phyloP scores from a whole-genome alignment of 2,888 invertebrate species.

The Amphiduros pacificus region DNA sequence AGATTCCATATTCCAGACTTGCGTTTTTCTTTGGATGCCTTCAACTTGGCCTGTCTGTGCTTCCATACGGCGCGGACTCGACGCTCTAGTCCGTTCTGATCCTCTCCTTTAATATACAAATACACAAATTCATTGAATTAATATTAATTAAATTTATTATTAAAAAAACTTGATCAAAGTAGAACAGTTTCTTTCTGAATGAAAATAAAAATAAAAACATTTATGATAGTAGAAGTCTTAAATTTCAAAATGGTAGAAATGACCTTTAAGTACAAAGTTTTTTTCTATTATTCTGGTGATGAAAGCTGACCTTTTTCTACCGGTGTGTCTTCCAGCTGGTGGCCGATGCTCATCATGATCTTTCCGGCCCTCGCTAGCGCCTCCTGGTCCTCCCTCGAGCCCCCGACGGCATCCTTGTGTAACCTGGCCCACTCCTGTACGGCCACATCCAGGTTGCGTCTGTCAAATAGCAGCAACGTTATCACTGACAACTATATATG shows the following conservation, averaged over 20 bases:
- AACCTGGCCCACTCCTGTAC: constrained; percentile 31
- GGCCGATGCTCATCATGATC: constrained; percentile 32
- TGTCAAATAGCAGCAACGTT: no score
- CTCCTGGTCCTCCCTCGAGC: constrained; percentile 9
- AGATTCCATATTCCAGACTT: constrained; percentile 20
- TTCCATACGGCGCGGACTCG: constrained; percentile 32
- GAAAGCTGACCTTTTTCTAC: no score
- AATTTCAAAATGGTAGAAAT: no score
- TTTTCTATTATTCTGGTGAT: no score
- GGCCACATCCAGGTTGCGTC: constrained; percentile 31
- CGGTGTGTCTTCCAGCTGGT: constrained; percentile 25
- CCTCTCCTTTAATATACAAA: no score
- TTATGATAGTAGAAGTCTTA: no score
- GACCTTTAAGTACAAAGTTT: no score
- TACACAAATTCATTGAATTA: no score
- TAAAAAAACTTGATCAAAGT: constrained; percentile 24
- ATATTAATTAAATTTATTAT: no score
- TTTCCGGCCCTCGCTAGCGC: constrained; percentile 23
- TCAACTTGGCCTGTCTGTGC: constrained; percentile 14
- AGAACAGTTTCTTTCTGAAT: neutral
- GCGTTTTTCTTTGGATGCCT: constrained; percentile 8
- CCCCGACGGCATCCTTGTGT: constrained; percentile 20
- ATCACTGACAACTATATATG: no score
- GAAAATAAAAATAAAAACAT: no score
- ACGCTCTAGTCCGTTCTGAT: constrained; percentile 30